Evolutionary conservation across 2,888 invertebrate genomes (phyloP), one percentile per base, ranked within the genome.

Genomic region (Ochropleura plecta): DNA sequence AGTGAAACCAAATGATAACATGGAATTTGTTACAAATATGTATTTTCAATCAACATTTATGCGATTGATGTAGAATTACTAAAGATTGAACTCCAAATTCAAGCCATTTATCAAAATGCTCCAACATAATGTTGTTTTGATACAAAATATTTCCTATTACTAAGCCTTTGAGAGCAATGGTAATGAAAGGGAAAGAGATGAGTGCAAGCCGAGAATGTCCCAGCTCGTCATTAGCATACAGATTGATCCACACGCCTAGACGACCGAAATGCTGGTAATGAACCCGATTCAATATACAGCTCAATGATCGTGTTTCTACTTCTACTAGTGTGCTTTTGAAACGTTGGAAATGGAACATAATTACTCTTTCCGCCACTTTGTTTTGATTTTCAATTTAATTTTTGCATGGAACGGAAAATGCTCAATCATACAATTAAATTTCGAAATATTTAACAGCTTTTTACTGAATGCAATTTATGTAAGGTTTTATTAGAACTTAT

Each of bases 171-270:
- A 89, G 83, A 83, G 83, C 70, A 76, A 78, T 73, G 81, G 86
- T 89, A 90, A 90, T 89, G 88, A 90, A 78, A 85, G 81, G 78
- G 81, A 62, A 85, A 86, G 86, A 88, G 88, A 85, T 82, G 81
- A 89, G 86, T 90, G 88, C 87, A 88, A 87, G 80, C 81, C 84
- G 83, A 88, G 89, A 86, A 89, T 89, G 83, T 85, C 82, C 63
- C 76, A 82, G 78, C 75, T 84, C 84, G 90, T 90, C 92, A 95
- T 95, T 95, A 93, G 90, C 95, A 95, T 95, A 94, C 94, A 95
- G 92, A 95, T 95, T 95, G 94, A 93, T 91, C 87, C 89, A 88
- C 88, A 86, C 86, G 86, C 53, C 64, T 86, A 88, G 89, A 84
- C 90, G 88, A 91, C 90, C 87, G 90, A 90, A 91, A 91, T 89